Evolutionary conservation across 2,113 vertebrate species (phyloP).

Genomic region (Excalfactoria chinensis): DNA sequence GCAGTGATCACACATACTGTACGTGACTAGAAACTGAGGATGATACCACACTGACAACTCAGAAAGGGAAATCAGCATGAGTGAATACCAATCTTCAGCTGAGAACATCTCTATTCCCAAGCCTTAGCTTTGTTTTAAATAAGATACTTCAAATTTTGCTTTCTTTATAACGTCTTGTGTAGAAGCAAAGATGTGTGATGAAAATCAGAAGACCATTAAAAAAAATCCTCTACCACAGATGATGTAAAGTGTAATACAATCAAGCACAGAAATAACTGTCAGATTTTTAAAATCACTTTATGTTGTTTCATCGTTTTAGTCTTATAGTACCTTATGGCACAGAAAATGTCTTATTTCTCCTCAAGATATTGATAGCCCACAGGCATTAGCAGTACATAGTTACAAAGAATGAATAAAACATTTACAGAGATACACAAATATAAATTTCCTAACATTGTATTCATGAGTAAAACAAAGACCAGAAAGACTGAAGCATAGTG

Average conservation of each 20-base stretch:
- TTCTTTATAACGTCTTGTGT: background rate
- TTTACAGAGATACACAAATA: background rate
- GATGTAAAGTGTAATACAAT: background rate
- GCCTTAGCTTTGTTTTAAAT: background rate
- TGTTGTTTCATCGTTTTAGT: background rate
- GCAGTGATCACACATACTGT: background rate
- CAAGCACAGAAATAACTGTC: background rate
- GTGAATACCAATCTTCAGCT: background rate
- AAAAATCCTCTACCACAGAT: background rate
- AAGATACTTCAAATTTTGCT: background rate
- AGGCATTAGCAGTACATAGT: constrained; percentile 23
- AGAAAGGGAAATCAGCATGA: background rate
- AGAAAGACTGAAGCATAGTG: background rate
- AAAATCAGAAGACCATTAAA: background rate
- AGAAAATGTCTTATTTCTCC: background rate
- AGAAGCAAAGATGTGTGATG: background rate
- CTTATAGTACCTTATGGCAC: background rate
- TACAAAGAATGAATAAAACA: constrained; percentile 39
- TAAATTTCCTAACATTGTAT: background rate
- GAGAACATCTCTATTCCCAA: background rate
- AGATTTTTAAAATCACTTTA: background rate
- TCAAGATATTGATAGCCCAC: background rate
- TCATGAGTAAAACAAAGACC: background rate
- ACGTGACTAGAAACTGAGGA: background rate
- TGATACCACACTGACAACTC: background rate